phyloP scores from a whole-genome alignment of 2,113 vertebrate species.

The Etheostoma cragini region DNA sequence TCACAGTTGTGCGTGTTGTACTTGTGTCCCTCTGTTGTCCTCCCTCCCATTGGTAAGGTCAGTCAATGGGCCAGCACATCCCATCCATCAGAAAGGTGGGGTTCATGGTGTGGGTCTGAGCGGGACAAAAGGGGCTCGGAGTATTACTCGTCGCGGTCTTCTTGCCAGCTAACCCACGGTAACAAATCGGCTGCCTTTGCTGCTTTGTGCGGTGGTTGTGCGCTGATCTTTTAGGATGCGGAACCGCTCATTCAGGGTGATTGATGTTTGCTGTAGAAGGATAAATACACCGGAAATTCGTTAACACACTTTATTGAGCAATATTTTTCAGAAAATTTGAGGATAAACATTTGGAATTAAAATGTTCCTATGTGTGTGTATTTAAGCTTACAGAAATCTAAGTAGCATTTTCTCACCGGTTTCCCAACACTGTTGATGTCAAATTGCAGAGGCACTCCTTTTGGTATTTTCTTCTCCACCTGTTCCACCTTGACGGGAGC shows the following conservation, averaged over 20 bases:
- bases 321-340: background rate
- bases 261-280: constrained; percentile 86
- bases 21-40: background rate
- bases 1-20: constrained; percentile 2
- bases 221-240: constrained; percentile 94
- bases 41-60: background rate
- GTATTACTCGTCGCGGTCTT: background rate
- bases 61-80: constrained; percentile 12
- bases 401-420: constrained; percentile 83
- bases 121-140: constrained; percentile 7
- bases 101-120: constrained; percentile 26
- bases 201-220: constrained; percentile 77
- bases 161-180: constrained; percentile 89
- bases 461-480: constrained; percentile 90
- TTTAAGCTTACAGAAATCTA: background rate
- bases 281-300: background rate
- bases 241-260: constrained; percentile 96
- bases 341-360: background rate
- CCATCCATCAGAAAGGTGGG: constrained; percentile 25
- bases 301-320: background rate
- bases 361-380: background rate
- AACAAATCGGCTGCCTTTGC: constrained; percentile 92
- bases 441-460: constrained; percentile 94
- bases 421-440: constrained; percentile 98
- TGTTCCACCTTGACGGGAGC: constrained; percentile 85